These are phyloP conservation scores for Microplitis deprimator DNA, from an alignment of 2,888 invertebrate species.

Conservation along the genomic window DNA sequence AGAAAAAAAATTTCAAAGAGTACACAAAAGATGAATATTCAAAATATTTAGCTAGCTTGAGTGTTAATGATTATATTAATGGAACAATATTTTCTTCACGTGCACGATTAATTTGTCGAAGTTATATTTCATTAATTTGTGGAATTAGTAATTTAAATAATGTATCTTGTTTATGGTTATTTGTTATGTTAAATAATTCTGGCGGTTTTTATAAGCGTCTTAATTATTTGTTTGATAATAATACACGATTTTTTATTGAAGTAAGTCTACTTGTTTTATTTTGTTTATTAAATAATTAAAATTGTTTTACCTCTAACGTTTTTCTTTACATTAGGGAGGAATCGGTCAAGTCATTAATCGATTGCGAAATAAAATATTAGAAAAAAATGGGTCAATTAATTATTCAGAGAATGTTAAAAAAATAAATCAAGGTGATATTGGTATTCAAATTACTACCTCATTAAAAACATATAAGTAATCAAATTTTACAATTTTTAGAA, in stretches of 20 bases:
- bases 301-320: too few species aligned
- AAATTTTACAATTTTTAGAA: background rate
- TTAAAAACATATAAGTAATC: constrained; percentile 52
- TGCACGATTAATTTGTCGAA: constrained; percentile 54
- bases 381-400: constrained; percentile 47
- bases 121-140: constrained; percentile 55
- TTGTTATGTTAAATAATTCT: constrained; percentile 55
- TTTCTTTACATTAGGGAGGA: constrained; percentile 48
- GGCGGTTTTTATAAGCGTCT: constrained; percentile 57
- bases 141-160: constrained; percentile 52
- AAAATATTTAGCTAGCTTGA: constrained; percentile 50
- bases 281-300: background rate
- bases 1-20: constrained; percentile 17
- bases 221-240: constrained; percentile 51
- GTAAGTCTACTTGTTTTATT: constrained; percentile 37
- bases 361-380: constrained; percentile 47
- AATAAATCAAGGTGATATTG: constrained; percentile 54
- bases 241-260: constrained; percentile 55
- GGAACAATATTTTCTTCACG: constrained; percentile 45
- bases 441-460: constrained; percentile 52
- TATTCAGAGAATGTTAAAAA: constrained; percentile 49
- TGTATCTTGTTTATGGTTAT: constrained; percentile 59
- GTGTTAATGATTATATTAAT: constrained; percentile 51
- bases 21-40: constrained; percentile 39
- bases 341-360: constrained; percentile 46